phyloP scores from a whole-genome alignment of 2,888 invertebrate species.

The Argynnis bischoffii region DNA sequence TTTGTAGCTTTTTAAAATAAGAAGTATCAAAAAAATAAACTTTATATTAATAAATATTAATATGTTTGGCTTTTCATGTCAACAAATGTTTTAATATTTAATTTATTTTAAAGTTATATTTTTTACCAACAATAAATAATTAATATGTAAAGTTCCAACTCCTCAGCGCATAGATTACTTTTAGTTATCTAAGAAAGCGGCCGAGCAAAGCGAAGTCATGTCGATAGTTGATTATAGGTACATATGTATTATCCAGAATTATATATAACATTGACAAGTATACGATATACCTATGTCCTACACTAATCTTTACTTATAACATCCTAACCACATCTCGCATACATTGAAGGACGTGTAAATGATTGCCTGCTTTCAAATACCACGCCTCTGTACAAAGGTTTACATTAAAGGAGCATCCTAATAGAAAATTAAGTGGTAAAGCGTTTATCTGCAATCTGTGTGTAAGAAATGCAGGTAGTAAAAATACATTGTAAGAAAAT shows the following conservation, averaged over 20 bases:
- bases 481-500: background rate
- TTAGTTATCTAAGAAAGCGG: background rate
- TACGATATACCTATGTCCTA: slow-evolving; percentile 16
- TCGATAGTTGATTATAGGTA: background rate
- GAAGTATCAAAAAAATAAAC: too few relatives aligned
- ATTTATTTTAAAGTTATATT: too few relatives aligned
- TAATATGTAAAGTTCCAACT: too few relatives aligned
- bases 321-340: slow-evolving; percentile 20
- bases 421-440: slow-evolving; percentile 9
- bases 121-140: too few relatives aligned
- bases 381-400: slow-evolving; percentile 23
- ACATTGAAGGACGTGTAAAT: slow-evolving; percentile 31
- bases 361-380: slow-evolving; percentile 22
- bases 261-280: slow-evolving; percentile 14
- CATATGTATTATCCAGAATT: background rate
- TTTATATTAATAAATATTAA: too few relatives aligned
- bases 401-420: slow-evolving; percentile 22
- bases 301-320: slow-evolving; percentile 19
- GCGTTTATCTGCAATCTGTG: background rate
- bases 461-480: background rate
- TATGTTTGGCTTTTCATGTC: too few relatives aligned
- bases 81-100: too few relatives aligned
- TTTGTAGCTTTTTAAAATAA: background rate
- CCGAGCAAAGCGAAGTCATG: background rate
- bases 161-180: background rate